Percentiles rank a stretch among this genome's conserved stretches.
These are phyloP conservation scores for Falcaria lacertinaria DNA, from an alignment of 2,888 invertebrate species.

Conservation along the genomic window DNA sequence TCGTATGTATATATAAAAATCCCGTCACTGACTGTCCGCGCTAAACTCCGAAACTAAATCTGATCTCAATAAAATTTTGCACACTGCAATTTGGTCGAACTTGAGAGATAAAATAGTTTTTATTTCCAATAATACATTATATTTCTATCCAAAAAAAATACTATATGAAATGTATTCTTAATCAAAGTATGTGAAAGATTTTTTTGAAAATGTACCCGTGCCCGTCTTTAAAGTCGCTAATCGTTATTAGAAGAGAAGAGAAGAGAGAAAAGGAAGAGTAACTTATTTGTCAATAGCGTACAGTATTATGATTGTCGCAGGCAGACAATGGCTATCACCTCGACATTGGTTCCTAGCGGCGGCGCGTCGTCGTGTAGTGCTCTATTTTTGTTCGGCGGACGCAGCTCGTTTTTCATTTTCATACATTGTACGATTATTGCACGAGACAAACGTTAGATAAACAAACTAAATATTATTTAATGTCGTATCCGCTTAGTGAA, in stretches of 20 bases:
- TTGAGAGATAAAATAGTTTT: too few species aligned
- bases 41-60: too few species aligned
- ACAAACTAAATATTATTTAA: slow-evolving; percentile 2
- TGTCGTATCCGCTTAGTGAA: background rate
- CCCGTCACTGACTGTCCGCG: too few species aligned
- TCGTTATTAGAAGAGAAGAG: background rate
- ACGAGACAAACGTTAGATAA: slow-evolving; percentile 9
- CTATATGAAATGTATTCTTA: too few species aligned
- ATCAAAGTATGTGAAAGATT: too few species aligned
- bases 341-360: slow-evolving; percentile 50
- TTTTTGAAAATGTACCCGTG: too few species aligned
- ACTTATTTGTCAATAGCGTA: background rate
- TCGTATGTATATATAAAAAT: too few species aligned
- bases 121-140: too few species aligned
- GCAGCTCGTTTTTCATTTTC: slow-evolving; percentile 52
- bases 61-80: too few species aligned
- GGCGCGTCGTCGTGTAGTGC: slow-evolving; percentile 25
- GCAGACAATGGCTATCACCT: slow-evolving; percentile 57
- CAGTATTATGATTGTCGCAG: slow-evolving; percentile 2
- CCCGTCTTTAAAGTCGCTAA: too few species aligned
- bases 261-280: slow-evolving; percentile 6
- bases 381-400: slow-evolving; percentile 49
- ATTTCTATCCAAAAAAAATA: too few species aligned
- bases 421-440: slow-evolving; percentile 23
- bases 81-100: too few species aligned